phyloP scores from a whole-genome alignment of 2,113 vertebrate genomes.

The Anser cygnoides region DNA sequence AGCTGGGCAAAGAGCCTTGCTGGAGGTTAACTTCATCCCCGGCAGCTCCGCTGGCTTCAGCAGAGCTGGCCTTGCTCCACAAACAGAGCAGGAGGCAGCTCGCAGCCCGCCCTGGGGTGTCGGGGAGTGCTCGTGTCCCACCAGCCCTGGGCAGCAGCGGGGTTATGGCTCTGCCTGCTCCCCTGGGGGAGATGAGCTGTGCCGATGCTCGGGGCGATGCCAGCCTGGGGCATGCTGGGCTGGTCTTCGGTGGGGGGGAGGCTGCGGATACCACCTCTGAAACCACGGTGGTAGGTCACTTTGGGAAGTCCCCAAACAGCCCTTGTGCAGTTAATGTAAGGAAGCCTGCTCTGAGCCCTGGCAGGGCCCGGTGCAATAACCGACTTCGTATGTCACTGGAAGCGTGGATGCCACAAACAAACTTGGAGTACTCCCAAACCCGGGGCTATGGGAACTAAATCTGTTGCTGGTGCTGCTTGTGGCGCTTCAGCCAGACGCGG shows the following conservation, averaged over 20 bases:
- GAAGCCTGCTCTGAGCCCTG: neutral
- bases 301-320: neutral
- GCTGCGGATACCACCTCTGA: neutral
- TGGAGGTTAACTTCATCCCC: neutral
- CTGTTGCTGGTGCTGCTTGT: neutral
- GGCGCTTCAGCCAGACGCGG: neutral
- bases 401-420: rapidly evolving
- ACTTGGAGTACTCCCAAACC: neutral
- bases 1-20: neutral
- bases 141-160: too few species aligned
- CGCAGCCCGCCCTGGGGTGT: too few species aligned
- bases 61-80: neutral
- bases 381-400: neutral
- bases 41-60: neutral
- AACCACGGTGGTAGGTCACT: neutral
- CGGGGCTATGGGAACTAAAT: rapidly evolving
- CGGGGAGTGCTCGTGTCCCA: too few species aligned
- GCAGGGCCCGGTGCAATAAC: neutral
- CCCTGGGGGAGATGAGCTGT: neutral
- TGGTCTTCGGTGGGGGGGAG: neutral
- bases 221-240: neutral
- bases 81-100: too few species aligned
- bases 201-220: neutral
- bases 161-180: neutral
- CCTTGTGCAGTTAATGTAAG: too few species aligned